A percentile compares a stretch with the other conserved stretches of the same genome.
Conservation (phyloP, 2,797 vertebrate genomes). For the Muscicapa comitata region DNA sequence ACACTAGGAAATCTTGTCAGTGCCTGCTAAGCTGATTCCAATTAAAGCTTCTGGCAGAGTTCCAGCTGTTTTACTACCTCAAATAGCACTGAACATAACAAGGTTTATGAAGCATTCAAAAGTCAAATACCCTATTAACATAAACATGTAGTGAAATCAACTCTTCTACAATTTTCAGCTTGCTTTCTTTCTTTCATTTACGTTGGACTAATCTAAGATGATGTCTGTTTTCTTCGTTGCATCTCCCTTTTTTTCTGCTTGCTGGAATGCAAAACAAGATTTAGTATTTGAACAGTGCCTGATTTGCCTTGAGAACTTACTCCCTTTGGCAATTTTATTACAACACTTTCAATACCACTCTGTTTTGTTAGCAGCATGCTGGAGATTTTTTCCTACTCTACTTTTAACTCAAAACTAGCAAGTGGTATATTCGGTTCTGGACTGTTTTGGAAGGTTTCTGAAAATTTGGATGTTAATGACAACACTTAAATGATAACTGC, state of each 20-base stretch:
- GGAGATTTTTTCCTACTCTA: background rate
- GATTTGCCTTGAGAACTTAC: slow-evolving; percentile 15
- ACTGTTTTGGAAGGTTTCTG: slow-evolving; percentile 20
- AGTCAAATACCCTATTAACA: slow-evolving; percentile 86
- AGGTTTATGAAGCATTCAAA: slow-evolving; percentile 87
- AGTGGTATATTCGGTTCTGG: background rate
- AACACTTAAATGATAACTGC: background rate
- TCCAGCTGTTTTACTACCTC: slow-evolving; percentile 83
- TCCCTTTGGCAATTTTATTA: slow-evolving; percentile 28
- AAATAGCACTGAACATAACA: slow-evolving; percentile 81
- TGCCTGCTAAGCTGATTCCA: slow-evolving; percentile 82
- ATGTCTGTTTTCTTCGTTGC: slow-evolving; percentile 65
- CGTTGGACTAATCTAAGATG: slow-evolving; percentile 68
- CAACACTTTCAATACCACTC: background rate
- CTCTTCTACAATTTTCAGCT: slow-evolving; percentile 77
- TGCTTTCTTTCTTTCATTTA: slow-evolving; percentile 73
- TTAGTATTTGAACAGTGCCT: background rate
- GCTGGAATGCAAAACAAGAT: slow-evolving; percentile 60
- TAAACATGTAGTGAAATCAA: slow-evolving; percentile 83
- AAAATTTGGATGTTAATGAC: background rate
- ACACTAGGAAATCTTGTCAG: slow-evolving; percentile 81
- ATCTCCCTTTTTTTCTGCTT: slow-evolving; percentile 53
- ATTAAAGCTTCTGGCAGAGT: slow-evolving; percentile 82
- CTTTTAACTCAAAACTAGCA: background rate
- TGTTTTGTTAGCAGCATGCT: background rate